These are phyloP conservation scores for Hyposoter dolosus DNA, from an alignment of 2,888 invertebrate species.

Conservation along the genomic window DNA sequence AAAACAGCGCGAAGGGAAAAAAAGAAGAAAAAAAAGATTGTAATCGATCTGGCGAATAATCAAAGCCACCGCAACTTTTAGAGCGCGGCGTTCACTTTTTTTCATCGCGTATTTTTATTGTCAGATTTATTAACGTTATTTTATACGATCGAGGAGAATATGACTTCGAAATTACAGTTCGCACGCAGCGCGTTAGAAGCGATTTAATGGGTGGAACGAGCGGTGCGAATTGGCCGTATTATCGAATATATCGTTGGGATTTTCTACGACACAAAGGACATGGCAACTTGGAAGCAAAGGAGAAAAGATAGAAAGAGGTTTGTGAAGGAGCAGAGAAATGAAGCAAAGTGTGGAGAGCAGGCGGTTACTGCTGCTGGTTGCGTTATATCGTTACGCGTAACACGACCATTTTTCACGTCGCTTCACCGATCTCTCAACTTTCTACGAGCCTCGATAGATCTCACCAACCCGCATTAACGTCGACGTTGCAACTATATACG, in stretches of 20 bases:
- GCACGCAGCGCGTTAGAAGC: conserved; percentile 42
- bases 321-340: background rate
- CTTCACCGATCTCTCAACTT: conserved; percentile 41
- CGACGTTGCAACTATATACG: conserved; percentile 5
- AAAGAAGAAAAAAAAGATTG: conserved; percentile 22
- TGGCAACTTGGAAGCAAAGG: conserved; percentile 34
- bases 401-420: conserved; percentile 64
- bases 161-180: background rate
- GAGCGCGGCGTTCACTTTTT: background rate
- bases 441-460: conserved; percentile 47
- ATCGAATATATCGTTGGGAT: conserved; percentile 63
- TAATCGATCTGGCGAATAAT: conserved; percentile 52
- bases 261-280: conserved; percentile 50
- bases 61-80: conserved; percentile 20
- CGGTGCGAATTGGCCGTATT: conserved; percentile 28
- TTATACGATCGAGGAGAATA: background rate
- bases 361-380: conserved; percentile 12
- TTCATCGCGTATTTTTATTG: background rate
- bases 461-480: conserved; percentile 21
- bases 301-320: background rate
- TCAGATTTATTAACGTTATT: conserved; percentile 8
- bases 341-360: background rate
- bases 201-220: conserved; percentile 45
- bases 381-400: conserved; percentile 62
- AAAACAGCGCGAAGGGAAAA: background rate